phyloP scores from a whole-genome alignment of 2,797 vertebrate genomes.

The Muraenolepis orangiensis region DNA sequence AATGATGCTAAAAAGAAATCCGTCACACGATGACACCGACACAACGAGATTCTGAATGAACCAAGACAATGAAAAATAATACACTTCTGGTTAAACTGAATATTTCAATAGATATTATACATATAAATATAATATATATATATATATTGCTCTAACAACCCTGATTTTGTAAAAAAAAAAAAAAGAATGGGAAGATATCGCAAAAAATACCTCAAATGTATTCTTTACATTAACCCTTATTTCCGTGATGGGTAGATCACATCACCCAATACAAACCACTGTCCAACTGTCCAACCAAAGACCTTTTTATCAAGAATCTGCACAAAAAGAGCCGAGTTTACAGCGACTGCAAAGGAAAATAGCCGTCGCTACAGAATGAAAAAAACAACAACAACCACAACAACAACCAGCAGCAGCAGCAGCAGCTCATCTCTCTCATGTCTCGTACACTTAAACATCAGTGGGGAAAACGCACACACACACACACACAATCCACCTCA shows the following conservation, averaged over 20 bases:
- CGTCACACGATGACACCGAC: background rate
- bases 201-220: no score
- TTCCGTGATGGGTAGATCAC: background rate
- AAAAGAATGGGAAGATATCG: no score
- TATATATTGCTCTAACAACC: background rate
- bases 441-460: background rate
- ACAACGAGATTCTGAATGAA: background rate
- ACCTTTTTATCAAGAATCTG: background rate
- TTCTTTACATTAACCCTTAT: no score
- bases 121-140: no score
- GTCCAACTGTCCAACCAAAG: no score
- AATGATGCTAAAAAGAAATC: background rate
- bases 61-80: background rate
- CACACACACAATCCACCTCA: background rate
- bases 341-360: no score
- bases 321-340: background rate
- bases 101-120: no score
- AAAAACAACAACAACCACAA: background rate
- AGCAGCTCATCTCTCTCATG: background rate
- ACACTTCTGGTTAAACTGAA: background rate
- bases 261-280: background rate
- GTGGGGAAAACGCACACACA: background rate
- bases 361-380: no score
- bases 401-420: no score
- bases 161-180: no score